These are phyloP conservation scores for Harlomillsia oculata DNA, from an alignment of 1,140 invertebrate genomes.

Conservation along the genomic window DNA sequence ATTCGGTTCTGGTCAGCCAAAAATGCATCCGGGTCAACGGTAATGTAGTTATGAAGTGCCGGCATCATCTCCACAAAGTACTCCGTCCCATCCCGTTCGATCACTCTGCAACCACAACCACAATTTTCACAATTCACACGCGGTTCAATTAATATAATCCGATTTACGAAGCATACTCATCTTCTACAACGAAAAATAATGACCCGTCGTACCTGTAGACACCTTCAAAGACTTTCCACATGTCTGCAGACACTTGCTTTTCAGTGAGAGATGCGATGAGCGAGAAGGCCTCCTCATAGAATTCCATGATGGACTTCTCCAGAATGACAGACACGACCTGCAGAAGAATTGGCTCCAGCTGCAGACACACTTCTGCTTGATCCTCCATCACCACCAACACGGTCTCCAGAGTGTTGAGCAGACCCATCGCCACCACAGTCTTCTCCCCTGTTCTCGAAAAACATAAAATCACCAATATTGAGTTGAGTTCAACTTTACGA, in stretches of 20 bases:
- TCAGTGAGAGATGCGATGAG: conserved; percentile 85
- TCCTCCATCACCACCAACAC: conserved; percentile 89
- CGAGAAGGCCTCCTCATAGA: conserved; percentile 90
- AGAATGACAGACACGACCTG: conserved; percentile 83
- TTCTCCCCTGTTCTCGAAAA: conserved; percentile 63
- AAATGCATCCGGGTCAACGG: conserved; percentile 86
- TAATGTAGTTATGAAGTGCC: conserved; percentile 92
- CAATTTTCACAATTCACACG: too few species aligned
- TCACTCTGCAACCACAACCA: conserved; percentile 58
- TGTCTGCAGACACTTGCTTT: conserved; percentile 75
- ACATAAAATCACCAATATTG: background rate
- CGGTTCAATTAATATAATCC: background rate
- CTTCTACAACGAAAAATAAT: background rate
- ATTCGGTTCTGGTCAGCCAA: conserved; percentile 80
- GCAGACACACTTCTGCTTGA: conserved; percentile 73
- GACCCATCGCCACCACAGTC: conserved; percentile 91
- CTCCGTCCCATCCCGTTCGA: conserved; percentile 67
- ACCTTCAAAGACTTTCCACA: conserved; percentile 92
- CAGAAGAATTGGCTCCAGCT: conserved; percentile 87
- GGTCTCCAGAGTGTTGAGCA: conserved; percentile 93
- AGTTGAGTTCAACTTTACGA: background rate
- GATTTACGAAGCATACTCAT: background rate
- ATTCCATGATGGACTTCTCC: conserved; percentile 77
- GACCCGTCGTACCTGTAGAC: conserved; percentile 56
- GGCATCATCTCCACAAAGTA: conserved; percentile 99